Conservation (phyloP, 2,113 vertebrate genomes). For the Rhinoderma darwinii region DNA sequence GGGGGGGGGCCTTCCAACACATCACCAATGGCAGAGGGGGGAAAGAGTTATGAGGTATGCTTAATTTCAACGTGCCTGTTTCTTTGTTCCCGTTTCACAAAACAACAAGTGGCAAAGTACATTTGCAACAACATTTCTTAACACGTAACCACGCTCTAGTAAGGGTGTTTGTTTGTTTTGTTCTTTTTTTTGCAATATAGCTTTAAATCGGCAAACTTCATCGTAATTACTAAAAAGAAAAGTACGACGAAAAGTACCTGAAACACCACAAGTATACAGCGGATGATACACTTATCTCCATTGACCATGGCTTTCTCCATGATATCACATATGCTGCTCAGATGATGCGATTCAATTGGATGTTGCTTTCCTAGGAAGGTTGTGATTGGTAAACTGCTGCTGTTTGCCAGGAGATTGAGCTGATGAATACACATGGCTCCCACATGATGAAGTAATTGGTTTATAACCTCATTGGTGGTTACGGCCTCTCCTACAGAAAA, state of each 20-base stretch:
- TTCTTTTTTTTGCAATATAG: no score
- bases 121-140: no score
- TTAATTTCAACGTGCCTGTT: no score
- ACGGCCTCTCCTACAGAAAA: conserved; percentile 84
- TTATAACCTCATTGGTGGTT: conserved; percentile 92
- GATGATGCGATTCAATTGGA: conserved; percentile 92
- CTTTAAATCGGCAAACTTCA: neutral
- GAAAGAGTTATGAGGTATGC: no score
- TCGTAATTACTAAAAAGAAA: neutral
- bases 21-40: no score
- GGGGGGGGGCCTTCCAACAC: no score
- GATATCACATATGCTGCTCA: conserved; percentile 96
- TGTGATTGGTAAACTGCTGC: conserved; percentile 85
- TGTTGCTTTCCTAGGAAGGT: conserved; percentile 92
- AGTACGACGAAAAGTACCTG: conserved; percentile 76
- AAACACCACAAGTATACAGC: conserved; percentile 95
- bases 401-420: conserved; percentile 91
- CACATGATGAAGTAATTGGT: conserved; percentile 95
- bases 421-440: conserved; percentile 99
- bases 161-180: no score
- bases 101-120: no score
- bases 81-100: no score
- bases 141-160: no score
- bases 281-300: conserved; percentile 92
- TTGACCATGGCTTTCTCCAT: conserved; percentile 99